Conservation (phyloP, 2,113 vertebrate species). For the Craseonycteris thonglongyai region DNA sequence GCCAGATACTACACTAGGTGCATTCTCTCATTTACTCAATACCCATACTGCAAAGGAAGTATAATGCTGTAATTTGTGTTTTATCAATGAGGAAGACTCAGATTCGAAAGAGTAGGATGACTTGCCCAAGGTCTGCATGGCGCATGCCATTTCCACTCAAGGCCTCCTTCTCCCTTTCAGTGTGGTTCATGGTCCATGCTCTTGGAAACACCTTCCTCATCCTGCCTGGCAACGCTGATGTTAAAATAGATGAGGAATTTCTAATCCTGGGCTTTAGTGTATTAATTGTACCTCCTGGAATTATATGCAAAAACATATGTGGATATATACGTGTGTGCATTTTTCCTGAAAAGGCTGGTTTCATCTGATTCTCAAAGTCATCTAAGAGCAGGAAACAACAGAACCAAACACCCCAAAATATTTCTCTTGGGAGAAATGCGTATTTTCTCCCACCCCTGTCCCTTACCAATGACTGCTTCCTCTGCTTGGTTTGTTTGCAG, state of each 20-base stretch:
- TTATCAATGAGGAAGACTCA: background rate
- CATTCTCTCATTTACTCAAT: background rate
- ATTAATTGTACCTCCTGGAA: background rate
- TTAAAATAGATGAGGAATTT: background rate
- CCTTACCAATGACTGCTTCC: background rate
- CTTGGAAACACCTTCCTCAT: background rate
- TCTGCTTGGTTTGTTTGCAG: background rate
- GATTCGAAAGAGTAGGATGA: background rate
- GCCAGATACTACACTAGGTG: background rate
- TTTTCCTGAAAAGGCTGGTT: background rate
- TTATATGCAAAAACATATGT: background rate
- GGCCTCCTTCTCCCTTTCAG: background rate
- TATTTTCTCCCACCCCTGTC: background rate
- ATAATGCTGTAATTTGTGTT: background rate
- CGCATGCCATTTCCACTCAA: background rate
- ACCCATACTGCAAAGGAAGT: background rate
- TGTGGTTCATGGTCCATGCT: fast-evolving
- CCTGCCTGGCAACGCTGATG: background rate
- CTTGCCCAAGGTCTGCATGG: background rate
- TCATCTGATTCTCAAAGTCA: background rate
- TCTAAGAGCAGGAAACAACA: background rate
- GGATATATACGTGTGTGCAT: background rate
- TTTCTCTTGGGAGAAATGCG: background rate
- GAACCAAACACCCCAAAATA: background rate
- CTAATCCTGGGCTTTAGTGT: background rate